These are phyloP conservation scores for Pachymerium ferrugineum DNA, from an alignment of 2,888 invertebrate species.

Conservation along the genomic window DNA sequence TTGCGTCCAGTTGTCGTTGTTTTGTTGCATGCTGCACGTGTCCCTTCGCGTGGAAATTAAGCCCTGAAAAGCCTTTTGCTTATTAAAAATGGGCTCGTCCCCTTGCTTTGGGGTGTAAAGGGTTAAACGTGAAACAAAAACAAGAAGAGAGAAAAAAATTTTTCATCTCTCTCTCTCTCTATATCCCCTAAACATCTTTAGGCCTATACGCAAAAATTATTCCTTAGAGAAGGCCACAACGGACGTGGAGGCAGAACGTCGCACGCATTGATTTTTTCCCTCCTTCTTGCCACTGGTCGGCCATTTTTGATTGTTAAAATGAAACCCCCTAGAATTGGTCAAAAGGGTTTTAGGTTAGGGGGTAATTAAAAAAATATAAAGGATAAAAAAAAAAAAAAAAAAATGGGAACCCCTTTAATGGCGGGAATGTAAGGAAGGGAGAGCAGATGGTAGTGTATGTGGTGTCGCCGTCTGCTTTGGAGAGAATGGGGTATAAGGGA, in stretches of 20 bases:
- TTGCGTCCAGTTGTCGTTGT: constrained; percentile 14
- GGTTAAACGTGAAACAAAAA: background rate
- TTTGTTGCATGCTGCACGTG: constrained; percentile 8
- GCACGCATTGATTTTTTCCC: background rate
- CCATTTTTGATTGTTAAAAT: background rate
- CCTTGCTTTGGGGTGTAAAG: too few species aligned
- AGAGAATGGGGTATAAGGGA: constrained; percentile 13
- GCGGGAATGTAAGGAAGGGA: background rate
- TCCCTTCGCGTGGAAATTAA: background rate
- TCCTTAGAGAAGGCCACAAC: background rate
- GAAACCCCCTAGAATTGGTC: too few species aligned
- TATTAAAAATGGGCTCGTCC: background rate
- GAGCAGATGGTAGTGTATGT: background rate
- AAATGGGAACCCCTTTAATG: background rate
- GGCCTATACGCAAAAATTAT: background rate
- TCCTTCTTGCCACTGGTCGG: background rate
- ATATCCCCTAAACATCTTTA: too few species aligned
- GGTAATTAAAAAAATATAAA: background rate
- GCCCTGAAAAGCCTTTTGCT: background rate
- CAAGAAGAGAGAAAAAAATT: background rate
- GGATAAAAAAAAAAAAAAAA: too few species aligned
- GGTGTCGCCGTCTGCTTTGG: constrained; percentile 1
- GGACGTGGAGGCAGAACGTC: background rate
- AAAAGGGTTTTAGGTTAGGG: background rate
- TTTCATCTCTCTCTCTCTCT: too few species aligned